Base-by-base conservation (phyloP, 2,797 vertebrate species). In the Amazona ochrocephala region DNA sequence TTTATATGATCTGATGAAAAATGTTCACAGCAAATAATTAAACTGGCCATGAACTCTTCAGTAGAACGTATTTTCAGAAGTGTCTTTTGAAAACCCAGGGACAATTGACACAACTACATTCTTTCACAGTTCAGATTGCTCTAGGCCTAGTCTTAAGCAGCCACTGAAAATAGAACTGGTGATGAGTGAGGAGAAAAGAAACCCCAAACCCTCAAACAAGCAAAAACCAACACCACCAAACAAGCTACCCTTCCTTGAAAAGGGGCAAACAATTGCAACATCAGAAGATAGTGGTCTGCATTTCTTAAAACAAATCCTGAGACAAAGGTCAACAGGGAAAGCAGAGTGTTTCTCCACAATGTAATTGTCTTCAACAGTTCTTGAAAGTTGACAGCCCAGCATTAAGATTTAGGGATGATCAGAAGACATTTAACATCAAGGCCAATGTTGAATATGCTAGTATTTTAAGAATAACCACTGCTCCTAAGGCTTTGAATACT, bases 391-490 rank as follows among this genome's bases (percentile, higher is more conserved):
- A 73, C 73, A 96, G 61, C 4, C 7, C 30, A 93, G 53, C 70
- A 80, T 70, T 66, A 77, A 90, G 58, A 9, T 79, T 78, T 65
- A 80, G 20, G 60, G 24, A 77, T 54, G n/a, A 48, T 94, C 93
- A 84, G 70, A 88, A 45, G 16, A 71, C 48, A 89, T 77, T 74
- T 91, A 60, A 62, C 77, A 75, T 74, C 76, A 84, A 90, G 51
- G 74, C 88, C 74, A 65, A 22, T 23, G 30, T 26, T 93, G 65
- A 91, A 84, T 53, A 64, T 4, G 1, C 5, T 27, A 51, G 65
- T 86, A 94, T 94, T 95, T 95, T 89, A 91, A 94, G 72, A 95
- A 82, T 50, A 91, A 65, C 67, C 77, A 74, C 64, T 94, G 90
- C 87, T 96, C 53, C n/a, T 54, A 83, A 93, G 66, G 7, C 76